Base-by-base conservation (phyloP, 2,797 vertebrate genomes). In the Pterois miles region DNA sequence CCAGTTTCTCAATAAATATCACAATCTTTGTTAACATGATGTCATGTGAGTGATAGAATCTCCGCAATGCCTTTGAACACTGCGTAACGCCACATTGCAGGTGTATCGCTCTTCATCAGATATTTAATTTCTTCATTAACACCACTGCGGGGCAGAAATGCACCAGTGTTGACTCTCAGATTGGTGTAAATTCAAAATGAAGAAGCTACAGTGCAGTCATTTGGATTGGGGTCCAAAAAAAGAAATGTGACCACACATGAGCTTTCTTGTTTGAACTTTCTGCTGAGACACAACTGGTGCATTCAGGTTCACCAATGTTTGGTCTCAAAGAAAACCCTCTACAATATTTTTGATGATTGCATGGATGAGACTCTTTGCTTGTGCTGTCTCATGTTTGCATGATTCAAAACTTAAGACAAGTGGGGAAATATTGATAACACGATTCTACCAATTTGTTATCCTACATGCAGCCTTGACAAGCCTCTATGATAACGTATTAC, bases 391-490 rank as follows among this genome's bases (percentile, higher is more conserved):
- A 25, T 31, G 57, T 46, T 77, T 81, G 52, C n/a, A 25, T 56
- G 40, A 75, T 71, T 64, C 20, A 65, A 74, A 76, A 59, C 3
- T 36, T 53, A 62, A 67, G 33, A 74, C 69, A 77, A 57, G 48
- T 65, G 58, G 58, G 56, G 46, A 75, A 82, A 76, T 62, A 59
- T 83, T 71, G 31, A 71, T 52, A 38, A 80, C 27, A 73, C 11
- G 2, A 59, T 63, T 82, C 62, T 53, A 74, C 5, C 25, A 25
- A 60, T 72, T 69, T 62, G 63, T 79, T 71, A 62, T 81, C 65
- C 75, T 71, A 59, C 65, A 65, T 74, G 71, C 27, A 78, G 72
- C 72, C 74, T 53, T 73, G 34, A 75, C 43, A 60, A 69, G 59
- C 59, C 56, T 68, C 70, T 36, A 59, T 4, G 29, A 40, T 66